These are phyloP conservation scores for Drosophila tropicalis DNA, from an alignment of 1,140 invertebrate species.

Conservation along the genomic window DNA sequence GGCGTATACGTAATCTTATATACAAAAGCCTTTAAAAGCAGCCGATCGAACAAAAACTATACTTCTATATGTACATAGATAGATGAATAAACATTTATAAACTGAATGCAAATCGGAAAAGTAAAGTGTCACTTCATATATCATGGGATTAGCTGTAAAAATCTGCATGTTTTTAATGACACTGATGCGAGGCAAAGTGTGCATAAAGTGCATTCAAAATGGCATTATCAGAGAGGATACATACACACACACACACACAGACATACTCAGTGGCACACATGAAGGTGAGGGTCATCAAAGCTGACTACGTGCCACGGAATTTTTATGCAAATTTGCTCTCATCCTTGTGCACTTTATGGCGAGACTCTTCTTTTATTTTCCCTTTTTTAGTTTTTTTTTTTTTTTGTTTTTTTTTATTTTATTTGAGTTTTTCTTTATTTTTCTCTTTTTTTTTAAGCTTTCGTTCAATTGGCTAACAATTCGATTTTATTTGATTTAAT, in stretches of 20 bases:
- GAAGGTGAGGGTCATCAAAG: constrained; percentile 39
- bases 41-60: constrained; percentile 2
- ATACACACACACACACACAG: constrained; percentile 17
- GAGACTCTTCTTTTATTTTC: constrained; percentile 20
- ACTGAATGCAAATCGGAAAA: constrained; percentile 48
- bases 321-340: constrained; percentile 68
- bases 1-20: constrained; percentile 12
- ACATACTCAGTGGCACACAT: constrained; percentile 1
- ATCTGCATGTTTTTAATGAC: constrained; percentile 73
- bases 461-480: constrained; percentile 69
- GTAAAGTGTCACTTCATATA: constrained; percentile 52
- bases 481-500: constrained; percentile 77
- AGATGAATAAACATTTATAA: constrained; percentile 16
- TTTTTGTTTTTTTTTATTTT: background rate
- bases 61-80: background rate
- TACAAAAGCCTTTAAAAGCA: constrained; percentile 25
- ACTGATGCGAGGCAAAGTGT: constrained; percentile 74
- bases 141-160: constrained; percentile 61
- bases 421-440: background rate
- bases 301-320: constrained; percentile 45
- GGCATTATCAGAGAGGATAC: constrained; percentile 54
- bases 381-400: constrained; percentile 14
- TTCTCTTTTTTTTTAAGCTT: constrained; percentile 7
- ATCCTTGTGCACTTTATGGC: constrained; percentile 70
- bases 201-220: constrained; percentile 76